Evolutionary conservation across 2,888 invertebrate species (phyloP).

Genomic region (Boloria selene): DNA sequence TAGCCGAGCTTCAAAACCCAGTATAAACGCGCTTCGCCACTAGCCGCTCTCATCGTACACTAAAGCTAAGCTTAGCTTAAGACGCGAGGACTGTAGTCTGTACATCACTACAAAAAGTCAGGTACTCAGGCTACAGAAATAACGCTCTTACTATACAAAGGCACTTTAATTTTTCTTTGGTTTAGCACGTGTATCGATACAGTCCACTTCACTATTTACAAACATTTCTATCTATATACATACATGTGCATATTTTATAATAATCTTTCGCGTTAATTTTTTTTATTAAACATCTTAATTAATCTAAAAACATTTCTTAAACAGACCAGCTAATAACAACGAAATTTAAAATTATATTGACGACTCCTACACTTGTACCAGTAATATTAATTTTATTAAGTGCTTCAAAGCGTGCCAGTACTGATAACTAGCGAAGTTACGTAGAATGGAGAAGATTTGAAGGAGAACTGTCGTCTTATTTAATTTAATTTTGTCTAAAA

Average conservation of each 20-base stretch:
- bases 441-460: no score
- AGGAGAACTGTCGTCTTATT: no score
- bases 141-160: constrained; percentile 44
- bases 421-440: no score
- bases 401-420: no score
- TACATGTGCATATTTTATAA: constrained; percentile 18
- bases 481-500: no score
- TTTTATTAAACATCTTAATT: constrained; percentile 16
- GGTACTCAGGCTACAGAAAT: constrained; percentile 11
- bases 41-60: no score
- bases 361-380: no score
- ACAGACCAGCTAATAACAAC: neutral
- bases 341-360: no score
- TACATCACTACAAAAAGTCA: neutral
- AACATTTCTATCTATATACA: constrained; percentile 23
- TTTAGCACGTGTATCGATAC: constrained; percentile 39
- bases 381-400: no score
- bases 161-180: constrained; percentile 52
- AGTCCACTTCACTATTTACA: constrained; percentile 30
- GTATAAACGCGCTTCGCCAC: no score
- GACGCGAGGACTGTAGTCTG: neutral
- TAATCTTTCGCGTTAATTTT: constrained; percentile 10
- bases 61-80: no score
- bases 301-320: constrained; percentile 4
- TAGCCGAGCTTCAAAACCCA: no score